Conservation (phyloP, 2,888 invertebrate genomes). For the Nebria salina region DNA sequence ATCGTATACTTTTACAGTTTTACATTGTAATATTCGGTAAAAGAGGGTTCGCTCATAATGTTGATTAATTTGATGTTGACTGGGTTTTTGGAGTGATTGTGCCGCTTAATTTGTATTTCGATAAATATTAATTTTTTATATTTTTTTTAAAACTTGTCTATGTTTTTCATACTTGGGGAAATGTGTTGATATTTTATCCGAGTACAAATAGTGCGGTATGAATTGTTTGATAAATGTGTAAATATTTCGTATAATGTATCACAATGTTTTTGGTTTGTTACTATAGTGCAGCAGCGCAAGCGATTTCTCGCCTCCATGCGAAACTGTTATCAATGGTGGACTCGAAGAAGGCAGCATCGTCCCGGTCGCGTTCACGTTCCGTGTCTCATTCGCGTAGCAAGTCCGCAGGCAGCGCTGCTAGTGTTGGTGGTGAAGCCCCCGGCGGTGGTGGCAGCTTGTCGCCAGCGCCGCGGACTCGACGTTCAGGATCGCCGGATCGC, state of each 20-base stretch:
- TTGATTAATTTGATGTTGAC: neutral
- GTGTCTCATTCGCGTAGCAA: slow-evolving; percentile 53
- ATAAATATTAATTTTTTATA: neutral
- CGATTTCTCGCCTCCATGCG: slow-evolving; percentile 70
- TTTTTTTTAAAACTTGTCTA: neutral
- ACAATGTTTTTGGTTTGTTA: neutral
- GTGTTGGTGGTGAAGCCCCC: slow-evolving; percentile 56
- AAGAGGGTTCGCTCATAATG: neutral
- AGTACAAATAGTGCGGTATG: neutral
- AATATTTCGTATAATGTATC: neutral
- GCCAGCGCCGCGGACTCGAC: slow-evolving; percentile 52
- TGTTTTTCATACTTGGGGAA: neutral
- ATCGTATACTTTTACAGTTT: too few species aligned
- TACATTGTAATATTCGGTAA: neutral
- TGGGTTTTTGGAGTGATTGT: neutral
- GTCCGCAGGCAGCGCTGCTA: slow-evolving; percentile 51
- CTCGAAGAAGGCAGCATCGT: slow-evolving; percentile 52
- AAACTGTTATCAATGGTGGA: slow-evolving; percentile 72
- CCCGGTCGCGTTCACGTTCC: slow-evolving; percentile 58
- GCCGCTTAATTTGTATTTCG: neutral
- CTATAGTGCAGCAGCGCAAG: slow-evolving; percentile 62
- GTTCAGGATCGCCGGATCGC: slow-evolving; percentile 48
- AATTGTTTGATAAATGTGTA: neutral
- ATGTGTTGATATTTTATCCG: neutral
- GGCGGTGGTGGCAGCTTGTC: slow-evolving; percentile 54